These are phyloP conservation scores for Morbakka virulenta DNA, from an alignment of 30 jellyfish, hydroid and myxozoan species.

Conservation along the genomic window DNA sequence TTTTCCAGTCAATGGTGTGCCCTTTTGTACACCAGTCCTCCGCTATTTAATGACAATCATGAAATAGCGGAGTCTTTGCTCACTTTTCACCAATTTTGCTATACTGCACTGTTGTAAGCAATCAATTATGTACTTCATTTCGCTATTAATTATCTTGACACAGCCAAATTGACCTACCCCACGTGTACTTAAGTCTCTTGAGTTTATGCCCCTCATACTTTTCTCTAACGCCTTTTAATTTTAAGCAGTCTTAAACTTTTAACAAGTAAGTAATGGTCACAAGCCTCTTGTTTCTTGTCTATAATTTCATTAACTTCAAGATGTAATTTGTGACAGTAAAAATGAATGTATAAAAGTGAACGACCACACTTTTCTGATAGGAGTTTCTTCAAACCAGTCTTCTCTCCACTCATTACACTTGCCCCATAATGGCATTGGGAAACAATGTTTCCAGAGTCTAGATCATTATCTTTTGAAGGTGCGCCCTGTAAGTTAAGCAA, in stretches of 20 bases:
- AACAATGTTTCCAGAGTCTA: not conserved
- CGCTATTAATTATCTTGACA: not conserved
- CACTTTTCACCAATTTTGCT: slow-evolving; percentile 1
- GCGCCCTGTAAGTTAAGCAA: not conserved
- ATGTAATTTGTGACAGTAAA: slow-evolving; percentile 23
- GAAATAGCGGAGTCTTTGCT: slow-evolving; percentile 23
- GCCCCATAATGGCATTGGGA: slow-evolving; percentile 39
- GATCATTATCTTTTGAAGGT: not conserved
- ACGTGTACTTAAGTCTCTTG: slow-evolving; percentile 5
- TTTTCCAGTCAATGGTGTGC: no score
- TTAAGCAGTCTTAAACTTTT: slow-evolving; percentile 13
- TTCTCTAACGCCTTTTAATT: slow-evolving; percentile 7
- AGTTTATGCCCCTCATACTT: slow-evolving; percentile 14
- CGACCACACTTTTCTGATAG: slow-evolving; percentile 26
- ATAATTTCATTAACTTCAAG: slow-evolving; percentile 10
- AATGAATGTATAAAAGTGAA: slow-evolving; percentile 1
- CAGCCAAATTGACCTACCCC: slow-evolving; percentile 18
- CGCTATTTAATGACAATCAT: no score
- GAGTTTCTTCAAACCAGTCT: slow-evolving; percentile 19
- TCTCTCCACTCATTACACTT: slow-evolving; percentile 29
- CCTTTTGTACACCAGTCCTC: no score
- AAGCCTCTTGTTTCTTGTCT: not conserved
- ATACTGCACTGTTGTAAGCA: slow-evolving; percentile 1
- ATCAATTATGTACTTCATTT: slow-evolving; percentile 4
- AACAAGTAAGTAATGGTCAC: slow-evolving; percentile 6